Evolutionary conservation across 2,797 vertebrate species (phyloP).

Genomic region (Falco novaeseelandiae): DNA sequence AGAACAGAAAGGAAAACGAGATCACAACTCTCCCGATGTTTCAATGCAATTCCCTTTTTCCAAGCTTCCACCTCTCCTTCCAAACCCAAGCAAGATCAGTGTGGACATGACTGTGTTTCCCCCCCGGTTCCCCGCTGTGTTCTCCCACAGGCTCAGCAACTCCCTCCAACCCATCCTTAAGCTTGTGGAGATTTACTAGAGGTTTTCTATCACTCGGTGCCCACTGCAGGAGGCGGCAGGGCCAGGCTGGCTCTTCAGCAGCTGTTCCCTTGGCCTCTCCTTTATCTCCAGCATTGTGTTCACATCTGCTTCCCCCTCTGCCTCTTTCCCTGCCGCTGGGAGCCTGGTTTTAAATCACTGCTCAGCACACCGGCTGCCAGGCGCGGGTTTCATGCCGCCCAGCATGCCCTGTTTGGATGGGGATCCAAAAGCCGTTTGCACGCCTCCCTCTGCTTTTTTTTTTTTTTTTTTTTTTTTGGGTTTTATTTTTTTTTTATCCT

Average conservation of each 20-base stretch:
- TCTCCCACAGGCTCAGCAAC: not conserved
- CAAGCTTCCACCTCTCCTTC: not conserved
- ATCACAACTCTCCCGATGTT: not conserved
- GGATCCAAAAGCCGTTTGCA: not conserved
- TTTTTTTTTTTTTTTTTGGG: not conserved
- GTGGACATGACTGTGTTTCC: rapidly evolving
- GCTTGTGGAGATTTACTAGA: not conserved
- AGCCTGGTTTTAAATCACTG: conserved; percentile 56
- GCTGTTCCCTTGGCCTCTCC: conserved; percentile 62
- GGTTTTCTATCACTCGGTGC: not conserved
- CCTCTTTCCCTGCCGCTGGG: conserved; percentile 6
- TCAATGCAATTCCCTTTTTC: not conserved
- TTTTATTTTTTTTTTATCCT: not conserved
- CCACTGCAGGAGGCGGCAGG: not conserved
- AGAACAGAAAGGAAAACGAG: not conserved
- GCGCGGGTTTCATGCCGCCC: not conserved
- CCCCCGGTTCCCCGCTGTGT: not conserved
- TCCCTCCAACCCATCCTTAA: not conserved
- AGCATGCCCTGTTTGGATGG: not conserved
- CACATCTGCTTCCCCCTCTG: conserved; percentile 61
- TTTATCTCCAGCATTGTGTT: conserved; percentile 63
- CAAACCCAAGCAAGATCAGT: not conserved
- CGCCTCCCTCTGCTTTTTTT: not conserved
- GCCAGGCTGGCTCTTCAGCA: not conserved
- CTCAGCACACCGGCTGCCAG: conserved; percentile 29